Evolutionary conservation across 1,140 invertebrate genomes (phyloP), one percentile per base, ranked within the genome.

Genomic region (Drosophila cardini): DNA sequence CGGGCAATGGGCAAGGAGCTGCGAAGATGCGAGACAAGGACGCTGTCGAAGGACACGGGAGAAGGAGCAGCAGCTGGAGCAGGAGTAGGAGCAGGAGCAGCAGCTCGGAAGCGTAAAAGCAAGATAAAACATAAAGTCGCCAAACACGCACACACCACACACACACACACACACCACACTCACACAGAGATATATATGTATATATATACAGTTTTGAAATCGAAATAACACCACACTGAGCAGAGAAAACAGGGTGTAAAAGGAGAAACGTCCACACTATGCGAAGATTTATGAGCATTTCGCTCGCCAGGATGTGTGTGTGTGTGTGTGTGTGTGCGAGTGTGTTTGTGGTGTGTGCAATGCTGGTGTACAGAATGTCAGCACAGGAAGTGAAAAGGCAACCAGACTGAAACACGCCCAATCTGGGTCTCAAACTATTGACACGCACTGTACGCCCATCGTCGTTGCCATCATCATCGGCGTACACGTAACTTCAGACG

Each of bases 401-500:
- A n/a, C 30, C 11, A 46, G 16, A 10, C 7, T 46, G 70, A 26
- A 26, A 26, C 21, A 26, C 21, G 21, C 21, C 21, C 21, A 26
- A 26, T 26, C 21, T 26, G 46, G 45, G 64, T 53, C 46, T 52
- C 72, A 73, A 26, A 85, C 80, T 84, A 84, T 84, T 84, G 81
- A 84, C 81, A 79, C 64, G 70, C 70, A 46, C 63, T 89, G 83
- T 89, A 80, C 43, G 21, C 21, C 21, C 21, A 26, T 4, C 21
- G 21, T n/a, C n/a, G n/a, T n/a, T n/a, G n/a, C 21, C 21, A 26
- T 56, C 73, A 72, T 72, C 68, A 65, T 70, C 61, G 60, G 61
- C 73, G 72, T 78, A 52, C 38, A 69, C 68, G 80, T 89, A 87
- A 86, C 83, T 83, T 72, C 82, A 86, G 79, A 83, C 83, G 76